phyloP scores from a whole-genome alignment of 2,888 invertebrate species.

The Syritta pipiens region DNA sequence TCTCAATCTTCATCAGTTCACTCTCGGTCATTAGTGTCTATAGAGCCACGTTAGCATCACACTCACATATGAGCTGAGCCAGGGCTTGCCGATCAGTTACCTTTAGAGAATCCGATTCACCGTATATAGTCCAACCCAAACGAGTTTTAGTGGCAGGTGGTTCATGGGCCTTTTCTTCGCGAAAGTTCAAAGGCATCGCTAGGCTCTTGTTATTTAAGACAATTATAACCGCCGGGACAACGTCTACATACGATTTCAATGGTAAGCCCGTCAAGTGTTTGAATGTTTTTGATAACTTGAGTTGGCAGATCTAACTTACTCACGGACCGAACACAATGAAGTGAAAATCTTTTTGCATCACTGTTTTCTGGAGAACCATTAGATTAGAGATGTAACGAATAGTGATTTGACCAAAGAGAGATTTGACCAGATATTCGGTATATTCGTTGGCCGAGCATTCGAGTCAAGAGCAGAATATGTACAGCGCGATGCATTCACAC shows the following conservation, averaged over 20 bases:
- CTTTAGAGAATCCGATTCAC: background rate
- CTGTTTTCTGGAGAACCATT: constrained; percentile 1
- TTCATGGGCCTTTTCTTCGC: background rate
- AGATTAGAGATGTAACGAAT: background rate
- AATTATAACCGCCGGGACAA: constrained; percentile 7
- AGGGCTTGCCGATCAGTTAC: no score
- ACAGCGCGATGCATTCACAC: no score
- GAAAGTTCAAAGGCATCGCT: background rate
- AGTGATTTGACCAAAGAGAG: background rate
- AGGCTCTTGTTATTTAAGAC: background rate
- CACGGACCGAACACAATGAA: constrained; percentile 3
- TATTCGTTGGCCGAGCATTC: background rate
- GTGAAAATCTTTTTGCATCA: background rate
- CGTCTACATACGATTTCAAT: constrained; percentile 11
- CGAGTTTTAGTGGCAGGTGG: constrained; percentile 9
- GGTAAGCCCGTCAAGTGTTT: background rate
- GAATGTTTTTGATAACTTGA: background rate
- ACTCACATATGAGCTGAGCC: no score
- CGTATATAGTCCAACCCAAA: constrained; percentile 15
- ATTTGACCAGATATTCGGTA: background rate
- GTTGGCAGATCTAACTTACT: constrained; percentile 7
- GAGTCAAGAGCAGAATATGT: background rate
- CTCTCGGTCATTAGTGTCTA: no score
- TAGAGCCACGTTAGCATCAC: no score
- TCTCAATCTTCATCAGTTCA: no score